Percentiles rank a stretch among this genome's conserved stretches.
phyloP scores from a whole-genome alignment of 2,113 vertebrate genomes.

The Ondatra zibethicus region DNA sequence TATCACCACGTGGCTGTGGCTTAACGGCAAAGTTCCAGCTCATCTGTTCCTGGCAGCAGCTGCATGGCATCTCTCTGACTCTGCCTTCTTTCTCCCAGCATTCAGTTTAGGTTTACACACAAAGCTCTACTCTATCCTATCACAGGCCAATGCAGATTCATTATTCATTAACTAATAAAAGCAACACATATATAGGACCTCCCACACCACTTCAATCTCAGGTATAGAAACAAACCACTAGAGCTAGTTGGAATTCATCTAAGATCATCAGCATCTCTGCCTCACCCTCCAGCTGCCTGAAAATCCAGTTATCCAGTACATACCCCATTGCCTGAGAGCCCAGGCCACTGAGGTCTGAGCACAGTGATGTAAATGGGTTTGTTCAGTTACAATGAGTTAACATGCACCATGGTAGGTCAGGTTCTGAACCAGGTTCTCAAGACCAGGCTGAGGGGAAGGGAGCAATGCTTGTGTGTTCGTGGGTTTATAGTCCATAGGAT shows the following conservation, averaged over 20 bases:
- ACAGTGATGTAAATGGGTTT: background rate
- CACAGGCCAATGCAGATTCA: too few relatives aligned
- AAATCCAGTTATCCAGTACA: slow-evolving; percentile 52
- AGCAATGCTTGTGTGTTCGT: background rate
- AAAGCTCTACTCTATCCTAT: too few relatives aligned
- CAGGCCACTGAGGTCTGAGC: background rate
- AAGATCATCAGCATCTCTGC: slow-evolving; percentile 53
- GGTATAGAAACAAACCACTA: background rate
- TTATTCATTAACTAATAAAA: too few relatives aligned
- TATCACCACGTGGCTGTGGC: too few relatives aligned
- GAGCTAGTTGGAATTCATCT: slow-evolving; percentile 51
- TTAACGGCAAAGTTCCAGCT: too few relatives aligned
- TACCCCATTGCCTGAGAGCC: background rate
- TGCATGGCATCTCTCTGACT: too few relatives aligned
- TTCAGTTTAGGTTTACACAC: too few relatives aligned
- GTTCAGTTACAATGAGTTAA: slow-evolving; percentile 19
- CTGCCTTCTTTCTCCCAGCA: too few relatives aligned
- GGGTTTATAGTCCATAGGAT: background rate
- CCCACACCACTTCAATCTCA: background rate
- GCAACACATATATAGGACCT: too few relatives aligned
- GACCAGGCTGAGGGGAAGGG: background rate
- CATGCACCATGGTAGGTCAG: background rate
- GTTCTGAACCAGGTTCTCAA: background rate
- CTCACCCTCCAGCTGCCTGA: slow-evolving; percentile 25
- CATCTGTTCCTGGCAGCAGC: rapidly evolving